These are phyloP conservation scores for Myripristis jacobus DNA, from an alignment of 2,797 vertebrate genomes.

Conservation along the genomic window DNA sequence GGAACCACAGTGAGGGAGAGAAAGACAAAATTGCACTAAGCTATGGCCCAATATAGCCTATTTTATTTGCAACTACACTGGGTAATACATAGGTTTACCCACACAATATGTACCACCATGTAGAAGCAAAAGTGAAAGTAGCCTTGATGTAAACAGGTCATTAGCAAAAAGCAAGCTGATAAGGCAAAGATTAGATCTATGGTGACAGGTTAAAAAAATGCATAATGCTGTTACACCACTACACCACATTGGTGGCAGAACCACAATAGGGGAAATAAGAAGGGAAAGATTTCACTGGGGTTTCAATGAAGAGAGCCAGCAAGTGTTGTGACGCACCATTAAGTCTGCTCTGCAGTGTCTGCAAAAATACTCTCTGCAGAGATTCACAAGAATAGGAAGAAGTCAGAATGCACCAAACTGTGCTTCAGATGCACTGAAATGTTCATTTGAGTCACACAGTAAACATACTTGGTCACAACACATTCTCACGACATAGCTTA, in stretches of 20 bases:
- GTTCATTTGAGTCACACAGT: neutral
- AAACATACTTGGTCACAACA: neutral
- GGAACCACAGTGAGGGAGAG: neutral
- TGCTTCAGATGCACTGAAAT: slow-evolving; percentile 5
- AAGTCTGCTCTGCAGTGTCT: slow-evolving; percentile 70
- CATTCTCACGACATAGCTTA: neutral
- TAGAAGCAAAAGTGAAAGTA: neutral
- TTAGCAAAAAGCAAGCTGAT: neutral
- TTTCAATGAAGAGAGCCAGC: slow-evolving; percentile 39
- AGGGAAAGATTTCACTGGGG: slow-evolving; percentile 37
- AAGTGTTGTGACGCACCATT: slow-evolving; percentile 64
- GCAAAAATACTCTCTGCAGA: slow-evolving; percentile 67
- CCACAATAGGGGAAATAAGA: slow-evolving; percentile 47
- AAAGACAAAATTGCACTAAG: slow-evolving; percentile 9
- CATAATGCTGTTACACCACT: slow-evolving; percentile 19
- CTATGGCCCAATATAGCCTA: neutral
- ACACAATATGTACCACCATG: neutral
- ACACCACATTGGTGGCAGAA: slow-evolving; percentile 19
- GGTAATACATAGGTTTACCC: neutral
- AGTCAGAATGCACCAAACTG: slow-evolving; percentile 24
- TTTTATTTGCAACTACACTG: neutral
- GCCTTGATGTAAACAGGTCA: neutral
- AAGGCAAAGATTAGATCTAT: neutral
- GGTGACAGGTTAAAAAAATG: slow-evolving; percentile 1
- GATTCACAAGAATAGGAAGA: slow-evolving; percentile 32